Conservation (phyloP, 2,888 invertebrate species). For the Eretmocerus hayati region DNA sequence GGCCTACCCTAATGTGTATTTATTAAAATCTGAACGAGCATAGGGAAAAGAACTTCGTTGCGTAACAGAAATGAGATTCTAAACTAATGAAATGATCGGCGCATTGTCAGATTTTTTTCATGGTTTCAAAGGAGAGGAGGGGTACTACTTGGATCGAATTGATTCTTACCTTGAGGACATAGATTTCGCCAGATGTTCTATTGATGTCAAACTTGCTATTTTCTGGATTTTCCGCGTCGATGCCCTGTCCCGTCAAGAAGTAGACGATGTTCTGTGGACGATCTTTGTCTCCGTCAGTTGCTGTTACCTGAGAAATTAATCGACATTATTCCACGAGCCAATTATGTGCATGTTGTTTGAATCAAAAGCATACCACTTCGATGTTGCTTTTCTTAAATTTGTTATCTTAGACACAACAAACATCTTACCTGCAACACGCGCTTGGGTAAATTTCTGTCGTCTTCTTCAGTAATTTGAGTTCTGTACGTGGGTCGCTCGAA, state of each 20-base stretch:
- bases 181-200: constrained; percentile 91
- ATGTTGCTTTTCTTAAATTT: constrained; percentile 13
- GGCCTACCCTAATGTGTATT: no score
- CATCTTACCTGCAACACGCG: constrained; percentile 73
- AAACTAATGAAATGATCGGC: no score
- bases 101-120: no score
- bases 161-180: constrained; percentile 88
- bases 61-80: no score
- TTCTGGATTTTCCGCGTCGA: constrained; percentile 89
- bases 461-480: constrained; percentile 93
- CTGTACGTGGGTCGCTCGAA: constrained; percentile 92
- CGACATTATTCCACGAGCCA: no score
- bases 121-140: no score
- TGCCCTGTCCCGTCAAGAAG: constrained; percentile 90
- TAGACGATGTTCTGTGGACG: constrained; percentile 93
- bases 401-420: neutral
- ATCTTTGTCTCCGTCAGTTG: constrained; percentile 93
- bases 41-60: no score
- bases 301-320: constrained; percentile 79
- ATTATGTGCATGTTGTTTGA: neutral
- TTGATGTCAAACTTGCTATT: constrained; percentile 97
- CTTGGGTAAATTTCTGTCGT: constrained; percentile 89
- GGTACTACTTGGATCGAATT: no score
- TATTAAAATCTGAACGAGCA: no score
- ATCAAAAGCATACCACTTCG: constrained; percentile 4